These are phyloP conservation scores for Lepidurus couesii DNA, from an alignment of 1,140 invertebrate species.

Conservation along the genomic window DNA sequence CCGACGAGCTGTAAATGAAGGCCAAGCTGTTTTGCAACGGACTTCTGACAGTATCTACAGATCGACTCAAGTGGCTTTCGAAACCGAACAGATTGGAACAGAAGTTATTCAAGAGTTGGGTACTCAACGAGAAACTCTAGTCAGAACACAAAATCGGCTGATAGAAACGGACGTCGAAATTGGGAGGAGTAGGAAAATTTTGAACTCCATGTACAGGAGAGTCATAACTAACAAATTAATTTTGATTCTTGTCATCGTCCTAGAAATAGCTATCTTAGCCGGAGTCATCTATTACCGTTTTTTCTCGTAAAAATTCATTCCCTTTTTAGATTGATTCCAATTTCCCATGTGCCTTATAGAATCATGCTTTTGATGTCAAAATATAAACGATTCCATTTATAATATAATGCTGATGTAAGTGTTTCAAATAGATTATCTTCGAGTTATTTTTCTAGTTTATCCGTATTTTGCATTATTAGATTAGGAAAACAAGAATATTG, in stretches of 20 bases:
- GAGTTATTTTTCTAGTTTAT: too few species aligned
- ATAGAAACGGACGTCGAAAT: conserved; percentile 58
- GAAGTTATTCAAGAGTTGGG: conserved; percentile 64
- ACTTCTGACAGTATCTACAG: conserved; percentile 60
- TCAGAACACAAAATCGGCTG: conserved; percentile 55
- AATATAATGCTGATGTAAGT: too few species aligned
- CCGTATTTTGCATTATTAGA: too few species aligned
- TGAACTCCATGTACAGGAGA: conserved; percentile 55
- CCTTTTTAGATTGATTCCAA: not conserved
- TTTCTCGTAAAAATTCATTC: conserved; percentile 41
- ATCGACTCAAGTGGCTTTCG: conserved; percentile 64
- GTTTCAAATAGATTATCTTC: too few species aligned
- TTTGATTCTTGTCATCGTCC: conserved; percentile 58
- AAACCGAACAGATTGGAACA: conserved; percentile 70
- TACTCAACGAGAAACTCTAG: conserved; percentile 57
- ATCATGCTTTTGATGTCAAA: too few species aligned
- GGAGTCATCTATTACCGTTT: conserved; percentile 56
- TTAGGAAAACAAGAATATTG: too few species aligned
- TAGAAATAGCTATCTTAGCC: conserved; percentile 56
- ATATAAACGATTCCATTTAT: too few species aligned
- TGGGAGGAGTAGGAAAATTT: conserved; percentile 52
- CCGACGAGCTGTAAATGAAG: conserved; percentile 51
- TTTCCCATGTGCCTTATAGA: conserved; percentile 2
- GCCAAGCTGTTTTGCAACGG: conserved; percentile 54
- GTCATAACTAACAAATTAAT: conserved; percentile 63